Evolutionary conservation across 2,797 vertebrate species (phyloP).

Genomic region (Sibirionetta formosa): DNA sequence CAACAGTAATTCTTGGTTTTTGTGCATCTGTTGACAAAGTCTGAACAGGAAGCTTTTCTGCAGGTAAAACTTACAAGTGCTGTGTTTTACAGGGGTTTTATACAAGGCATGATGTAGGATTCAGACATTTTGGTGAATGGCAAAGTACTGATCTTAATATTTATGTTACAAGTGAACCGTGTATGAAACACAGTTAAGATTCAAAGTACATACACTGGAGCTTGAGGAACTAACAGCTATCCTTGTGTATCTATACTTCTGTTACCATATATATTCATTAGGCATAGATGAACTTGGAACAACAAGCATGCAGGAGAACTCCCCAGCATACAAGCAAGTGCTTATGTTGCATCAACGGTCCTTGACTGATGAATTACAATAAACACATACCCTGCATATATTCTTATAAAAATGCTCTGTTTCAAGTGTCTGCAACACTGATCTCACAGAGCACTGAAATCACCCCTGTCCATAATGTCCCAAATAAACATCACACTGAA

Average conservation of each 20-base stretch:
- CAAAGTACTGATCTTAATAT: not conserved
- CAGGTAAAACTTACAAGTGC: constrained; percentile 30
- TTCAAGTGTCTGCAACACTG: not conserved
- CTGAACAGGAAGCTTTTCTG: constrained; percentile 31
- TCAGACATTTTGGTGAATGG: rapidly evolving
- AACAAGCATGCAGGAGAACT: not conserved
- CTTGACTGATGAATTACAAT: not conserved
- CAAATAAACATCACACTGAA: not conserved
- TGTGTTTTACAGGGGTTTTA: not conserved
- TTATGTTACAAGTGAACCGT: not conserved
- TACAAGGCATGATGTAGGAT: not conserved
- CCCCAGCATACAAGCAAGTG: rapidly evolving
- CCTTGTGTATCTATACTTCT: not conserved
- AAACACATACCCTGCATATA: not conserved
- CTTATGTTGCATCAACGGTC: not conserved
- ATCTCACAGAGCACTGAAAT: not conserved
- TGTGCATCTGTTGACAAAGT: constrained; percentile 32
- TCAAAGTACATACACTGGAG: not conserved
- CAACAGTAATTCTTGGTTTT: constrained; percentile 70
- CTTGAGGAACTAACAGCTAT: not conserved
- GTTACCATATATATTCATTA: not conserved
- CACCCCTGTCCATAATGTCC: not conserved
- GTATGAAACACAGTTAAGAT: not conserved
- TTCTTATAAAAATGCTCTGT: not conserved
- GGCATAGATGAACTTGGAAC: not conserved